Evolutionary conservation across 2,888 invertebrate genomes (phyloP), one percentile per base, ranked within the genome.

Genomic region (Phlogophora meticulosa): DNA sequence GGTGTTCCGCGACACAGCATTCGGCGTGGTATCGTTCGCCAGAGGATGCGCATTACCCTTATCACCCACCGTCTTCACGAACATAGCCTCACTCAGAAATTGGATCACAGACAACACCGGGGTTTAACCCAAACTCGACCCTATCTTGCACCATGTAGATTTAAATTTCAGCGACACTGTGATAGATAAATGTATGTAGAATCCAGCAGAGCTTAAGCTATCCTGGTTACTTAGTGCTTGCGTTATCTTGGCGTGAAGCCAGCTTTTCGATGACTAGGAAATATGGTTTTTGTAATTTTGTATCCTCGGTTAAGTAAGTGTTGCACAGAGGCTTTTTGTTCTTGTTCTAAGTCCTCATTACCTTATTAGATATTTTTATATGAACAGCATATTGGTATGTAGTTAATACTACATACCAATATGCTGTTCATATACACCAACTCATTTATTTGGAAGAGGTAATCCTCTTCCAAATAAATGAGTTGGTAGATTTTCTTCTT

Each of bases 51-150:
- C 95, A 0, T 85, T 94, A 43, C 95, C 95, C 1, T 90, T 95
- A 2, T 95, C 95, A 0, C 96, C 96, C 2, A 95, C 95, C 0
- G 95, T 96, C 36, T 95, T 95, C 87, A 90, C 94, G 20, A 95
- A 95, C 78, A 73, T 95, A 22, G 95, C 95, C 0, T 85, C 94
- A 0, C 90, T 94, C 1, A 83, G 95, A 56, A 89, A 87, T 71
- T 96, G 96, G 96, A 84, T 96, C 83, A 88, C 93, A 15, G 88
- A 92, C 68, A 94, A 90, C 78, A 93, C 95, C 0, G 95, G 95
- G 68, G 85, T 95, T 75, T 95, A 82, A 89, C 28, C 43, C 1
- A 70, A 46, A 72, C 49, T 63, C 43, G 57, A 68, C 79, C 76
- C 58, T 55, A 76, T 63, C 55, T 20, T 28, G 13, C 42, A 62